Base-by-base conservation (phyloP, 2,888 invertebrate species). In the Corbicula japonica region DNA sequence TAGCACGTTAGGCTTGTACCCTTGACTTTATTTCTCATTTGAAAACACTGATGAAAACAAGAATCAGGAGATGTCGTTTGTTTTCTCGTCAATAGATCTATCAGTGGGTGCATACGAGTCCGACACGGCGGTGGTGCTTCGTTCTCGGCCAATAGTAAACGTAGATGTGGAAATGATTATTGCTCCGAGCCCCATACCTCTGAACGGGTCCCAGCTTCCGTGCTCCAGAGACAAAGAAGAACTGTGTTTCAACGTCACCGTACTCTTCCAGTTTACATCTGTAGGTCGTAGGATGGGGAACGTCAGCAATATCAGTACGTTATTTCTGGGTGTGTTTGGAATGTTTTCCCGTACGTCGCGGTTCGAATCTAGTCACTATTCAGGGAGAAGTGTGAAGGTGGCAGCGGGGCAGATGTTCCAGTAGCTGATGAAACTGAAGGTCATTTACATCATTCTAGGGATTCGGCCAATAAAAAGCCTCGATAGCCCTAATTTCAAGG, bases 51-150 rank as follows among this genome's bases (percentile, higher is more conserved):
- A n/a, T n/a, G n/a, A n/a, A n/a, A n/a, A n/a, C n/a, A n/a, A n/a
- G n/a, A n/a, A n/a, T n/a, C n/a, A n/a, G n/a, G n/a, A n/a, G n/a
- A n/a, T n/a, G n/a, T n/a, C n/a, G n/a, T 12, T 3, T 63, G 48
- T 50, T 44, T 26, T 48, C 23, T 35, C 28, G 38, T 44, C 52
- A 26, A 23, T 60, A 83, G 83, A 83, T 66, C 32, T 83, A 21
- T 72, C 75, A 0, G 80, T 83, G 41, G 83, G 83, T 12, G 83
- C 80, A 1, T 80, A 83, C 26, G 54, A 28, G 3, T 75, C 77
- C 15, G 74, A 83, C 54, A 38, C 26, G 21, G 80, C 68, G 2
- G 65, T 71, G 2, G 62, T 83, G 50, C 66, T 83, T 1, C 74
- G 83, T 32, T 50, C 76, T 8, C 46, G 75, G 50, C 83, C 83